These are phyloP conservation scores for Spongilla lacustris DNA, from an alignment of 37 sponge, comb jelly and placozoan species.

Conservation along the genomic window DNA sequence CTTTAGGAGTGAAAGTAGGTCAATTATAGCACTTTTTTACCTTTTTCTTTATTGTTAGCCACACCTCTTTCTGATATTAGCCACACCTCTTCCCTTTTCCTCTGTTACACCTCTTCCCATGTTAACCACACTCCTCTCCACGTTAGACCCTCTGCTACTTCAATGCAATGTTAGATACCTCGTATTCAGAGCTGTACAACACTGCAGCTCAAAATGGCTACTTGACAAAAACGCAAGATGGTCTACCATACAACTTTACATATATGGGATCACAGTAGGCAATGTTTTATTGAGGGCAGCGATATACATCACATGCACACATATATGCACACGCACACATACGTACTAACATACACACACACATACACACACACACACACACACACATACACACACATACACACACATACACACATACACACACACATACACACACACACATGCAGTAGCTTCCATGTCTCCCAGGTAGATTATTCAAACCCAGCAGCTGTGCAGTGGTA, in stretches of 20 bases:
- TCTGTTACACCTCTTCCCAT: not conserved
- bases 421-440: not conserved
- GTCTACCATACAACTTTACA: slow-evolving; percentile 50
- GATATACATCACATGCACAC: not conserved
- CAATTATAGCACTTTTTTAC: not conserved
- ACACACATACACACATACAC: not conserved
- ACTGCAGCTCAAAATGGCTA: slow-evolving; percentile 41
- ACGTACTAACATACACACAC: not conserved
- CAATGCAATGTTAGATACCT: slow-evolving; percentile 57
- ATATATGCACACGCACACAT: not conserved
- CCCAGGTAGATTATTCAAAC: slow-evolving; percentile 61
- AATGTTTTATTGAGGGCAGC: not conserved
- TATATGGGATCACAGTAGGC: slow-evolving; percentile 52
- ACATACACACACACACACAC: not conserved
- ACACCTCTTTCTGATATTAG: not conserved
- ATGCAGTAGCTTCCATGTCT: slow-evolving; percentile 37
- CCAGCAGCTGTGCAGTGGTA: slow-evolving; percentile 60
- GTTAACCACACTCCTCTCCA: not conserved
- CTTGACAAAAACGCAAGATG: slow-evolving; percentile 39
- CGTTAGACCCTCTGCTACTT: slow-evolving; percentile 56
- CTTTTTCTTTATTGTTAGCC: not conserved
- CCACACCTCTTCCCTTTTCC: not conserved
- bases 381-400: not conserved
- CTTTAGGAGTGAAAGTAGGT: slow-evolving; percentile 33
- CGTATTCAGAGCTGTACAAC: slow-evolving; percentile 50